Evolutionary conservation across 1,140 invertebrate species (phyloP).

Genomic region (Venustaconcha ellipsiformis): DNA sequence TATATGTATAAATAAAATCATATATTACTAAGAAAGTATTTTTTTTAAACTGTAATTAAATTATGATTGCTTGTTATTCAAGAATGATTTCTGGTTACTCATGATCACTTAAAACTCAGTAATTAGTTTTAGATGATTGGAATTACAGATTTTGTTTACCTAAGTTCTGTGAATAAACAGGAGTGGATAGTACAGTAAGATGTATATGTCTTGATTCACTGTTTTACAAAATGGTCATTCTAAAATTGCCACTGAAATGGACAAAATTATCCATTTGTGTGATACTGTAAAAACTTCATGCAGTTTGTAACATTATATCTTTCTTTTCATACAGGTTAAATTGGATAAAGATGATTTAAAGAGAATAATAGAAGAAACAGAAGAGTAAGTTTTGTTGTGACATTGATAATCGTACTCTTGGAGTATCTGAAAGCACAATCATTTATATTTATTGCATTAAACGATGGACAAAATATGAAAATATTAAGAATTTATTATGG

Average conservation of each 20-base stretch:
- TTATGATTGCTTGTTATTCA: no score
- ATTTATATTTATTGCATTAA: neutral
- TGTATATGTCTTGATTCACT: neutral
- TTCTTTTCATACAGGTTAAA: constrained; percentile 72
- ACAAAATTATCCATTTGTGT: neutral
- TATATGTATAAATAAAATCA: no score
- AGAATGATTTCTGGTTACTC: no score
- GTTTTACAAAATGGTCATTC: neutral
- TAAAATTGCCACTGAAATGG: no score
- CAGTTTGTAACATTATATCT: constrained; percentile 69
- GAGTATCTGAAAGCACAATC: neutral
- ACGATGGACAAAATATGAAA: neutral
- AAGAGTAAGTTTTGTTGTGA: constrained; percentile 48
- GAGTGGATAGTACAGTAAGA: no score
- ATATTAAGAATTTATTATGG: neutral
- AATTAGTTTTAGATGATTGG: no score
- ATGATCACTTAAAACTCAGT: no score
- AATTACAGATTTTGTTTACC: neutral
- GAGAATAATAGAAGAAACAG: constrained; percentile 79
- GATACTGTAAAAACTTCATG: neutral
- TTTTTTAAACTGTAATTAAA: no score
- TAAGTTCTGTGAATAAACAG: neutral
- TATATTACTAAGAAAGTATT: no score
- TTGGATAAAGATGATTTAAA: constrained; percentile 78
- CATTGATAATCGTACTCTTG: neutral